Base-by-base conservation (phyloP, 2,888 invertebrate species). In the Pasiphila rectangulata region DNA sequence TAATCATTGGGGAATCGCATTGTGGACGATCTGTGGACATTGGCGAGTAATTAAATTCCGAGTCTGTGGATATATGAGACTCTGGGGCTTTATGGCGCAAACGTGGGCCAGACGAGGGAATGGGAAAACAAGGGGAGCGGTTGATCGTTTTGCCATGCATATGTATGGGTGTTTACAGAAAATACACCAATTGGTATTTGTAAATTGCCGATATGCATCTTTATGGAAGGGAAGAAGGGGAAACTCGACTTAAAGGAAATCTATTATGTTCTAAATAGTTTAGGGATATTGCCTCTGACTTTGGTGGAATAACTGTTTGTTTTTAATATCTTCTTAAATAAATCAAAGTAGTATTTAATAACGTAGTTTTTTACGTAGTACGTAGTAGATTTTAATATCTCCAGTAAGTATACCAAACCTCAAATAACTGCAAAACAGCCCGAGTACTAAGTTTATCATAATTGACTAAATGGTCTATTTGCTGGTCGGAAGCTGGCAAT, bases 1-100 rank as follows among this genome's bases (percentile, higher is more conserved):
- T 60, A 57, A 50, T 66, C 63, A 56, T 60, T 49, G 49, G 65
- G 59, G 69, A 57, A 53, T 56, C 50, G 45, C 46, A 45, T 48
- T 63, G 71, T 64, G 70, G 75, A 75, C 72, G 73, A 60, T 64
- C 51, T 63, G 71, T 66, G 72, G 76, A 76, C 72, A 74, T 60
- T 63, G 64, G 67, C 58, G 59, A 69, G 75, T 83, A 83, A 85
- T 84, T 81, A 82, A 81, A 85, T 83, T 82, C 79, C 73, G 51
- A 60, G 57, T 59, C 64, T 37, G 54, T 13, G 27, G 35, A 16
- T 16, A 19, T 5, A 37, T n/a, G 27, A 16, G 45, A 60, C 57
- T 35, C 56, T 66, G 69, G 69, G 46, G 66, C 51, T 64, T 72
- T 71, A 73, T 69, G 59, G 63, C 60, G 49, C 56, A 63, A 54